These are phyloP conservation scores for Pachliopta kotzebuea DNA, from an alignment of 2,888 invertebrate genomes.

Conservation along the genomic window DNA sequence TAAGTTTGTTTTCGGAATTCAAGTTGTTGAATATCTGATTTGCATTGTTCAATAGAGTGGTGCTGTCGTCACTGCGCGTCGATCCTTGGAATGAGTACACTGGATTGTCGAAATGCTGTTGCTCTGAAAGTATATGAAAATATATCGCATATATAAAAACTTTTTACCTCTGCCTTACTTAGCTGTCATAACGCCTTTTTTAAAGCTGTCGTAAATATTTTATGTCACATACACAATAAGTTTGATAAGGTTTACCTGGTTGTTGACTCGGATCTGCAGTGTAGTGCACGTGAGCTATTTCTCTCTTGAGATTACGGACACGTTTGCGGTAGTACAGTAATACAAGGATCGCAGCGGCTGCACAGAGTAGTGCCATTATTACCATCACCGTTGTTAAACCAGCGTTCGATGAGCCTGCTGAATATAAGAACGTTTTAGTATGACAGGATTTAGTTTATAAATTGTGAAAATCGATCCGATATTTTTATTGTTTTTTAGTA, in stretches of 20 bases:
- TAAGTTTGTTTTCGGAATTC: conserved; percentile 67
- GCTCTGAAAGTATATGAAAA: conserved; percentile 71
- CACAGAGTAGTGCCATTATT: conserved; percentile 81
- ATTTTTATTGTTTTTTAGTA: too few relatives aligned
- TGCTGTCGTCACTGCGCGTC: conserved; percentile 76
- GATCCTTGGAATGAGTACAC: conserved; percentile 88
- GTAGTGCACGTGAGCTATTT: conserved; percentile 93
- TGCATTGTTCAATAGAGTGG: conserved; percentile 79
- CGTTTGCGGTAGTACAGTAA: conserved; percentile 90
- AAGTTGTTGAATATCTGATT: conserved; percentile 82
- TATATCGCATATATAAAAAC: too few relatives aligned
- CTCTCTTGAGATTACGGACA: conserved; percentile 90
- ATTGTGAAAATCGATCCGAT: too few relatives aligned
- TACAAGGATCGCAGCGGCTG: conserved; percentile 81
- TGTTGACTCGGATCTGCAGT: conserved; percentile 87
- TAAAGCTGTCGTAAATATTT: too few relatives aligned
- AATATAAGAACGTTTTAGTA: neutral
- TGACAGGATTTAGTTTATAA: too few relatives aligned
- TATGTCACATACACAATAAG: neutral
- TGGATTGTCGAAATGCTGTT: conserved; percentile 95
- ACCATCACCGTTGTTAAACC: conserved; percentile 85
- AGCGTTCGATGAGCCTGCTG: conserved; percentile 49
- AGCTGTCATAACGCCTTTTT: too few relatives aligned
- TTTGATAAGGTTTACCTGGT: conserved; percentile 64
- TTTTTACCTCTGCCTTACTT: too few relatives aligned